Percentiles rank a stretch among this genome's conserved stretches.
Conservation (phyloP, 1,140 invertebrate genomes). For the Maconellicoccus hirsutus region DNA sequence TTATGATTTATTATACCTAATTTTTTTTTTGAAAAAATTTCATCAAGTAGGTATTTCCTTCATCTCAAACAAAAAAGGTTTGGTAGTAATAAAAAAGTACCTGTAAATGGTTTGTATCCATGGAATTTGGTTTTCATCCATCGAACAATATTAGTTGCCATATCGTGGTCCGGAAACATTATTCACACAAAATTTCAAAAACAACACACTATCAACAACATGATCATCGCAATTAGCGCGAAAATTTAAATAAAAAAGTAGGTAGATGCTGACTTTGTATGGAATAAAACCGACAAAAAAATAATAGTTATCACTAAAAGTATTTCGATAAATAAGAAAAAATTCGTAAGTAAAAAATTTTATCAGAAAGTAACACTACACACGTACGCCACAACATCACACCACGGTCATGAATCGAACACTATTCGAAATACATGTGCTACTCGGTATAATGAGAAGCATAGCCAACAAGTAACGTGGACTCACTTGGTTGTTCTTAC, state of each 20-base stretch:
- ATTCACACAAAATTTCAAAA: too few relatives aligned
- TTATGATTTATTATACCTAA: too few relatives aligned
- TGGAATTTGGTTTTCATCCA: slow-evolving; percentile 12
- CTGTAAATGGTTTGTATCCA: slow-evolving; percentile 1
- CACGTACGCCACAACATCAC: background rate
- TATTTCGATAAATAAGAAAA: background rate
- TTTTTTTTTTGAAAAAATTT: too few relatives aligned
- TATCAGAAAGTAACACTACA: background rate
- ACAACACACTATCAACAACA: background rate
- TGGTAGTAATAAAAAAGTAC: background rate
- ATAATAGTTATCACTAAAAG: background rate
- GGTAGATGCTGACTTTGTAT: too few relatives aligned
- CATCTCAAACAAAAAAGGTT: too few relatives aligned
- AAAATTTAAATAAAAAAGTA: too few relatives aligned
- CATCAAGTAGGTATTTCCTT: too few relatives aligned
- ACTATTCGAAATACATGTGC: background rate
- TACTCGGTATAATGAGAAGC: background rate
- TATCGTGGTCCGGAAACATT: slow-evolving; percentile 12
- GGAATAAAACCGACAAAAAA: too few relatives aligned
- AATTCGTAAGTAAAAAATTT: background rate
- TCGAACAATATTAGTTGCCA: background rate
- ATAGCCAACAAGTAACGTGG: slow-evolving; percentile 2
- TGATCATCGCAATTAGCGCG: background rate
- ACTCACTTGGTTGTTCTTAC: background rate
- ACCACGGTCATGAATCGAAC: background rate